Evolutionary conservation across 1,140 invertebrate genomes (phyloP).

Genomic region (Calephelis virginiensis): DNA sequence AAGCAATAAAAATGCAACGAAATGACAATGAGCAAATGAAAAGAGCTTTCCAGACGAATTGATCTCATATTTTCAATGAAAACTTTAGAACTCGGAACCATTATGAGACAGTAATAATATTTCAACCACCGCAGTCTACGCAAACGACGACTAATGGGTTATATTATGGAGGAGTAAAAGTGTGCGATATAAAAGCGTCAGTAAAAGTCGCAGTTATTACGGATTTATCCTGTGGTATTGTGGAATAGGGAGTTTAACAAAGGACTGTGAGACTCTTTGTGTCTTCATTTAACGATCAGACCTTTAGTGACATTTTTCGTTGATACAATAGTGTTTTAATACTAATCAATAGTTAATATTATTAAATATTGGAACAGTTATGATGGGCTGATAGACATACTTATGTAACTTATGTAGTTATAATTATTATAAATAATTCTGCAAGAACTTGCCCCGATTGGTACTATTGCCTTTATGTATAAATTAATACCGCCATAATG

Average conservation of each 20-base stretch:
- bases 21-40: neutral
- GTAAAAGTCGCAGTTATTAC: slow-evolving; percentile 18
- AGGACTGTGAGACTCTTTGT: neutral
- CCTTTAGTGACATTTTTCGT: neutral
- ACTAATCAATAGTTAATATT: too few relatives aligned
- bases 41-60: slow-evolving; percentile 7
- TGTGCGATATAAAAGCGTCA: slow-evolving; percentile 16
- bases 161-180: slow-evolving; percentile 20
- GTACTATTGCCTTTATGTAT: too few relatives aligned
- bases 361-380: too few relatives aligned
- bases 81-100: slow-evolving; percentile 19
- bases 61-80: slow-evolving; percentile 15
- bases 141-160: slow-evolving; percentile 27
- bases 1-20: neutral
- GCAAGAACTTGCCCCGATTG: too few relatives aligned
- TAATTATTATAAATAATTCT: too few relatives aligned
- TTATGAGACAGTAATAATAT: slow-evolving; percentile 29
- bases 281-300: neutral
- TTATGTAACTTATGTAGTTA: too few relatives aligned
- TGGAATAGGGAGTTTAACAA: slow-evolving; percentile 8
- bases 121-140: slow-evolving; percentile 22
- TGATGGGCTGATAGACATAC: too few relatives aligned
- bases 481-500: too few relatives aligned
- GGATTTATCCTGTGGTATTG: slow-evolving; percentile 18
- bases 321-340: neutral